phyloP scores from a whole-genome alignment of 2,888 invertebrate species.

The Leptopterna dolabrata region DNA sequence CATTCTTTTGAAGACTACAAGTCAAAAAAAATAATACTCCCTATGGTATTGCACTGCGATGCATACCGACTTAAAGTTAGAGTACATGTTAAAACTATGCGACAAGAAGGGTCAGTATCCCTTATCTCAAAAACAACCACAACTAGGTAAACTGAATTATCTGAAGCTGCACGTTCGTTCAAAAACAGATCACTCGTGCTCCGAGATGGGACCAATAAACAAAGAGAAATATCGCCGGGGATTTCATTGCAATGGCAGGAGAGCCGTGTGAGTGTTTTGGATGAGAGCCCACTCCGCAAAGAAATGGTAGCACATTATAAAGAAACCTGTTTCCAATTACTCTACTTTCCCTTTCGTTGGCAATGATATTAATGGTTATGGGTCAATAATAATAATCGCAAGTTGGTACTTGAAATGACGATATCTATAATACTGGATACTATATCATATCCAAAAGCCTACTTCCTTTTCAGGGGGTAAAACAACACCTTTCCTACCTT shows the following conservation, averaged over 20 bases:
- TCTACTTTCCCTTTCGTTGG: not conserved
- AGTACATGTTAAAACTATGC: too few species aligned
- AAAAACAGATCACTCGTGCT: not conserved
- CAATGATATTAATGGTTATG: not conserved
- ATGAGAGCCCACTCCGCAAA: not conserved
- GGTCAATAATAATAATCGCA: too few species aligned
- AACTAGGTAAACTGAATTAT: not conserved
- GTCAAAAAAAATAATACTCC: too few species aligned
- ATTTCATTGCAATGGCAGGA: not conserved
- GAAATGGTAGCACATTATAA: not conserved
- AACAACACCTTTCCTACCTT: too few species aligned
- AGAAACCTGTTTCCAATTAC: not conserved
- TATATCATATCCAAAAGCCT: too few species aligned
- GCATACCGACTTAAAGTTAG: not conserved
- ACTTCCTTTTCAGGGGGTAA: too few species aligned
- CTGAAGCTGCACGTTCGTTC: not conserved
- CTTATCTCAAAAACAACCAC: not conserved
- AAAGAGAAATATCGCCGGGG: not conserved
- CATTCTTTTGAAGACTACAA: too few species aligned
- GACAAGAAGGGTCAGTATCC: not conserved
- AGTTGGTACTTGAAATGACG: too few species aligned
- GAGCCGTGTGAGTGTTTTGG: not conserved
- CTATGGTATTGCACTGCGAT: not conserved
- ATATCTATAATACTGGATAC: too few species aligned
- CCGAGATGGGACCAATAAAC: not conserved